A percentile compares a stretch with the other conserved stretches of the same genome.
Evolutionary conservation across 2,113 vertebrate species (phyloP).

Genomic region (Varanus salvator): DNA sequence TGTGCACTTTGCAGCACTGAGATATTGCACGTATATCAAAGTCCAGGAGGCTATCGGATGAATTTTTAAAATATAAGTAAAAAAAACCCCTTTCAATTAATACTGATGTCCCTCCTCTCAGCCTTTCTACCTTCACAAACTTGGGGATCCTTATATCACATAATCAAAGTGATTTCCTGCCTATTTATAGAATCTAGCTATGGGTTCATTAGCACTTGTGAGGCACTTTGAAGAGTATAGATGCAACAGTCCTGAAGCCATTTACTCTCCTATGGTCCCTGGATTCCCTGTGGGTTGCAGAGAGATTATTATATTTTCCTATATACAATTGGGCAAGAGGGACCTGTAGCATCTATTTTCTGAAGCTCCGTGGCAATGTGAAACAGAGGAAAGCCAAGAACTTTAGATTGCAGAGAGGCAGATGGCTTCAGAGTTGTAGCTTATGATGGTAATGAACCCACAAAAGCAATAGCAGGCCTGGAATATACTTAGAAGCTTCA

Average conservation of each 20-base stretch:
- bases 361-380: not conserved
- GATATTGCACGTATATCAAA: not conserved
- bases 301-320: too few species aligned
- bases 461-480: not conserved
- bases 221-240: conserved; percentile 1
- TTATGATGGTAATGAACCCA: not conserved
- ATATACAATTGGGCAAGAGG: not conserved
- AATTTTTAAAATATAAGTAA: not conserved
- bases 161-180: not conserved
- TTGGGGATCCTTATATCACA: not conserved
- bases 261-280: not conserved
- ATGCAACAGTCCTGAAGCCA: not conserved
- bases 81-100: not conserved
- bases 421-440: not conserved
- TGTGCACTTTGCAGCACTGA: not conserved
- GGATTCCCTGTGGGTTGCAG: not conserved
- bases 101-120: not conserved
- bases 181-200: conserved; percentile 9
- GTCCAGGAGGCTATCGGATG: not conserved
- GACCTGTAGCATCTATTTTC: not conserved
- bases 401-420: not conserved
- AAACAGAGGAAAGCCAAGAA: not conserved
- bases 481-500: too few species aligned
- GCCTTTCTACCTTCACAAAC: not conserved
- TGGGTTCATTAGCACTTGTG: conserved; percentile 10